Conservation (phyloP, 1,140 invertebrate genomes). For the Magallana ariakensis region DNA sequence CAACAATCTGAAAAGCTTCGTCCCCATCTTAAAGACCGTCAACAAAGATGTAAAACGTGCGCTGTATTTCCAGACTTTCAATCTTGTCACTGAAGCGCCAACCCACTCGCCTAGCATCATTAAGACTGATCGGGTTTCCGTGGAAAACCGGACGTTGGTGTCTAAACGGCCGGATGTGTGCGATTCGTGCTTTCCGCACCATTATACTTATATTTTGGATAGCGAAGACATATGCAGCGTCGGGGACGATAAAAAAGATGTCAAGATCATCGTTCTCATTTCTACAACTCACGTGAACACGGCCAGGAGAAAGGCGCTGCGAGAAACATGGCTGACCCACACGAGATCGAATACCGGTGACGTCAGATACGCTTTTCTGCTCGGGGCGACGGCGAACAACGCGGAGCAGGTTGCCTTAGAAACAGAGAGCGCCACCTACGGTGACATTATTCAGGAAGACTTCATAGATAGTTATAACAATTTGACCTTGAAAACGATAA, state of each 20-base stretch:
- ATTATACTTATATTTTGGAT: slow-evolving; percentile 37
- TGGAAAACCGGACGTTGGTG: background rate
- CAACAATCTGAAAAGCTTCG: background rate
- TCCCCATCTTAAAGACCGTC: background rate
- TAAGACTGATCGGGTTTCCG: background rate
- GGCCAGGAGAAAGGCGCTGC: slow-evolving; percentile 42
- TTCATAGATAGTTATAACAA: slow-evolving; percentile 90
- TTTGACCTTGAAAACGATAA: slow-evolving; percentile 91
- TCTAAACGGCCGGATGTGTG: background rate
- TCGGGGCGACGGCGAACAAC: slow-evolving; percentile 29
- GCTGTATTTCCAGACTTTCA: background rate
- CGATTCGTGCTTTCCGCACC: background rate
- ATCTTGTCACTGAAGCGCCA: background rate
- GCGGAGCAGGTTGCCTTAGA: background rate
- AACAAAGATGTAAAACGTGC: background rate
- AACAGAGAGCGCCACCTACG: slow-evolving; percentile 82
- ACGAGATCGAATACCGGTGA: slow-evolving; percentile 55
- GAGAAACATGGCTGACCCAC: slow-evolving; percentile 58
- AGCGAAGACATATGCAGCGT: slow-evolving; percentile 6
- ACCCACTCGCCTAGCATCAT: background rate
- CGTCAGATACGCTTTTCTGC: slow-evolving; percentile 52
- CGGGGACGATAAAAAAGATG: background rate
- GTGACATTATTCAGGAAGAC: slow-evolving; percentile 89
- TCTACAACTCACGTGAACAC: background rate
- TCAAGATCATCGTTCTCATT: background rate